Conservation (phyloP, 2,113 vertebrate genomes). For the Rattus rattus region DNA sequence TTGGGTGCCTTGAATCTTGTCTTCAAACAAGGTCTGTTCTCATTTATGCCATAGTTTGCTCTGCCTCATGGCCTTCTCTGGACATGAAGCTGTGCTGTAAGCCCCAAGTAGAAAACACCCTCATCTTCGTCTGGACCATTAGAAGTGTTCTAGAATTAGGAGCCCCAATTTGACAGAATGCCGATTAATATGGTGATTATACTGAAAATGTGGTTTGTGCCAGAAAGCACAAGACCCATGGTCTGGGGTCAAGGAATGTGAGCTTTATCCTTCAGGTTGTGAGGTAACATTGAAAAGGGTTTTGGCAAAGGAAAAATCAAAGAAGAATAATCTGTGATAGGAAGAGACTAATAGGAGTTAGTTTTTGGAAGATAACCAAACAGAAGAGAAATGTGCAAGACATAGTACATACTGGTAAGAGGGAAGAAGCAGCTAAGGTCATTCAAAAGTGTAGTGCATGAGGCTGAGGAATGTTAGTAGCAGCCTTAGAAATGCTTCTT, state of each 20-base stretch:
- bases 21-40: background rate
- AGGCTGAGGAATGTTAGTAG: background rate
- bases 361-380: background rate
- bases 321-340: conserved; percentile 1
- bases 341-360: background rate
- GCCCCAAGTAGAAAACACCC: background rate
- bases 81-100: background rate
- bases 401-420: background rate
- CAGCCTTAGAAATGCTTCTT: background rate
- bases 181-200: background rate
- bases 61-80: background rate
- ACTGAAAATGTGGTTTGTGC: background rate
- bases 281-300: background rate
- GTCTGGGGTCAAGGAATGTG: background rate
- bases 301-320: background rate
- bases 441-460: background rate
- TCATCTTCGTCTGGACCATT: background rate
- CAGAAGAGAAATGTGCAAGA: background rate
- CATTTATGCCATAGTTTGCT: background rate
- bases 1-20: background rate
- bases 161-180: background rate
- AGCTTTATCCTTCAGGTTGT: background rate
- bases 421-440: background rate
- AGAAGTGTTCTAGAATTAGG: background rate
- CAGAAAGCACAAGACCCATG: background rate